Evolutionary conservation across 2,888 invertebrate genomes (phyloP).

Genomic region (Drosophila atroscutellata): DNA sequence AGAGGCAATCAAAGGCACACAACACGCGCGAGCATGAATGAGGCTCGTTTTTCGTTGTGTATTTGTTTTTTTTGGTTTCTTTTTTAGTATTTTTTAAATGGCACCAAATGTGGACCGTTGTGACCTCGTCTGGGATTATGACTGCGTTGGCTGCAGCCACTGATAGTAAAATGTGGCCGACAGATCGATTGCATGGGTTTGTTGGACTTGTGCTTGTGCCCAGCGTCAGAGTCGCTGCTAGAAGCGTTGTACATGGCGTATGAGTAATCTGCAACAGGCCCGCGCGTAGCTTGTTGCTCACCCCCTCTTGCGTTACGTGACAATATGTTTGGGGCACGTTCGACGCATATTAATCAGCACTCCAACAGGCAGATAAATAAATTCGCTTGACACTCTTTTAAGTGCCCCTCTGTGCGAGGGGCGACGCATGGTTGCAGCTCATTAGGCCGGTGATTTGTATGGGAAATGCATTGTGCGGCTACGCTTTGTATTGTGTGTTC

Average conservation of each 20-base stretch:
- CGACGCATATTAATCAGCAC: constrained; percentile 59
- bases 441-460: constrained; percentile 60
- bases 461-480: constrained; percentile 45
- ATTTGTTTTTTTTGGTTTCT: constrained; percentile 1
- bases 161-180: constrained; percentile 29
- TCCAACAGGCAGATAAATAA: constrained; percentile 41
- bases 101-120: constrained; percentile 41
- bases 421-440: constrained; percentile 32
- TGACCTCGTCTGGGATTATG: constrained; percentile 56
- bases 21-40: constrained; percentile 36
- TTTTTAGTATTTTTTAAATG: constrained; percentile 32
- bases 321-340: constrained; percentile 69
- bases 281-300: not conserved
- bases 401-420: constrained; percentile 2
- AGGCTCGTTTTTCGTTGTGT: constrained; percentile 18
- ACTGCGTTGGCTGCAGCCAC: constrained; percentile 53
- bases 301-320: constrained; percentile 59
- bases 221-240: not conserved
- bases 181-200: constrained; percentile 53
- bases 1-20: constrained; percentile 64
- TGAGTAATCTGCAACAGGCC: constrained; percentile 44
- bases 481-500: constrained; percentile 9
- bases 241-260: constrained; percentile 43
- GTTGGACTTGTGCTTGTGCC: not conserved
- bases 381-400: constrained; percentile 46